These are phyloP conservation scores for Penaeus monodon DNA, from an alignment of 2,888 invertebrate genomes.

Conservation along the genomic window DNA sequence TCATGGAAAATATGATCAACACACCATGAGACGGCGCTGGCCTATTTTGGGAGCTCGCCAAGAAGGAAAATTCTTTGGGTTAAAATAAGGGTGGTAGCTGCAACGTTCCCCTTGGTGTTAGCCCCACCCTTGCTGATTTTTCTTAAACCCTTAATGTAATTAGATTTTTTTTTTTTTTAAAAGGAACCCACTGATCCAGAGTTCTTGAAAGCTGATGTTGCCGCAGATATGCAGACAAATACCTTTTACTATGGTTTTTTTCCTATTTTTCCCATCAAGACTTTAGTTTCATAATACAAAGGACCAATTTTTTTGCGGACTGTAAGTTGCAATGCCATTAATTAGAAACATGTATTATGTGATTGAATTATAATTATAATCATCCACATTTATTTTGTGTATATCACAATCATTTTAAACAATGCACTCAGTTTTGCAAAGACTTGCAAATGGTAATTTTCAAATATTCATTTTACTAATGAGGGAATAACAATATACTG, in stretches of 20 bases:
- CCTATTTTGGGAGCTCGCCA: too few relatives aligned
- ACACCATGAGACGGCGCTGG: too few relatives aligned
- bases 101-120: too few relatives aligned
- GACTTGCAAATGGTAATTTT: too few relatives aligned
- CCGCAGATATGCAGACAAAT: conserved; percentile 74
- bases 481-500: too few relatives aligned
- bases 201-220: conserved; percentile 73
- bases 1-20: too few relatives aligned
- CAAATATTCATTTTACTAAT: too few relatives aligned
- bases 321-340: conserved; percentile 71
- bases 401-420: not conserved
- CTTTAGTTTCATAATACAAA: conserved; percentile 71
- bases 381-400: not conserved
- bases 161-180: conserved; percentile 63
- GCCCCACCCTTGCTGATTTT: not conserved
- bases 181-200: conserved; percentile 69
- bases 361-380: not conserved
- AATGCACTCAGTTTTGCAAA: not conserved
- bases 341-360: not conserved
- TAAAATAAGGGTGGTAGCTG: too few relatives aligned
- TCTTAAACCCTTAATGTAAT: not conserved
- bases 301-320: conserved; percentile 74
- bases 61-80: too few relatives aligned
- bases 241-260: conserved; percentile 74
- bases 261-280: conserved; percentile 74